Evolutionary conservation across 2,888 invertebrate genomes (phyloP).

Genomic region (Yponomeuta evonymella): DNA sequence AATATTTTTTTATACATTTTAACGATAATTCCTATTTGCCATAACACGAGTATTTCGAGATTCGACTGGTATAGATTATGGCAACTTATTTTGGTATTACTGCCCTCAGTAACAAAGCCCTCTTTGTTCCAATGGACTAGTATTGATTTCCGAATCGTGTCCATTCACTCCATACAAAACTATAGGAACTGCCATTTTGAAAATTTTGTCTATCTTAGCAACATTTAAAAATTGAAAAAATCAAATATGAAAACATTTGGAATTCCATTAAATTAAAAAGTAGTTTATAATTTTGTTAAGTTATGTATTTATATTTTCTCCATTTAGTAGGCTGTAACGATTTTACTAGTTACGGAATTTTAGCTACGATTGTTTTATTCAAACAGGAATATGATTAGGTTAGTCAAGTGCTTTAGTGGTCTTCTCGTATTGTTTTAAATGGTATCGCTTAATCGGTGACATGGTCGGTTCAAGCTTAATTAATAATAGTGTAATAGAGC

Average conservation of each 20-base stretch:
- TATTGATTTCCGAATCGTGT: background rate
- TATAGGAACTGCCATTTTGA: slow-evolving; percentile 3
- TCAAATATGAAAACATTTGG: background rate
- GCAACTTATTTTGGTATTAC: too few relatives aligned
- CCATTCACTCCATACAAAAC: background rate
- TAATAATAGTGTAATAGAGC: background rate
- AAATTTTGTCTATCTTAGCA: background rate
- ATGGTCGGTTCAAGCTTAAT: background rate
- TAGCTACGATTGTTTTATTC: slow-evolving; percentile 3
- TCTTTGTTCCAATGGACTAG: background rate
- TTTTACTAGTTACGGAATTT: slow-evolving; percentile 6
- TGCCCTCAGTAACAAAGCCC: too few relatives aligned
- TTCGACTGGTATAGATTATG: background rate
- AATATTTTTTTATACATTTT: background rate
- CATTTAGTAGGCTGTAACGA: background rate
- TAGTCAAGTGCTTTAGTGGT: background rate
- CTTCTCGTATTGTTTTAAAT: background rate
- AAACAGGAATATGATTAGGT: background rate
- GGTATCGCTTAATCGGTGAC: background rate
- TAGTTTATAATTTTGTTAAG: background rate
- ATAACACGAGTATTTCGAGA: background rate
- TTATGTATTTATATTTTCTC: slow-evolving; percentile 6
- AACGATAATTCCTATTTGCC: background rate
- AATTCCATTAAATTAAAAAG: background rate
- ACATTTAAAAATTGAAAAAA: background rate